Conservation (phyloP, 2,888 invertebrate species). For the Ferrisia virgata region DNA sequence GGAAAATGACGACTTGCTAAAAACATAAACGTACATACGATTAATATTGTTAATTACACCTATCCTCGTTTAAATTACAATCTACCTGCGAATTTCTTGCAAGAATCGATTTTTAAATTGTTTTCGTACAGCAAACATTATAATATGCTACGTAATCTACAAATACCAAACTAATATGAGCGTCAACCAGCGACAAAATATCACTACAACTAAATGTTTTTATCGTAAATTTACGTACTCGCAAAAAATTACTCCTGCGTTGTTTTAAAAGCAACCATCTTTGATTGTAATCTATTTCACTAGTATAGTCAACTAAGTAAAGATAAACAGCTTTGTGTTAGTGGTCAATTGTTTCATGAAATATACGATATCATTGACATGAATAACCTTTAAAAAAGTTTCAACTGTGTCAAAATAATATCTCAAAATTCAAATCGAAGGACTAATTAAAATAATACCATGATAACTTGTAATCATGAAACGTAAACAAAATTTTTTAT, state of each 20-base stretch:
- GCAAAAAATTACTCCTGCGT: constrained; percentile 1
- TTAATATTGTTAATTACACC: neutral
- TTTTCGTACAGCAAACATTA: neutral
- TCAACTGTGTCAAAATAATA: neutral
- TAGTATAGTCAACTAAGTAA: neutral
- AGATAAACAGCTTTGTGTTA: neutral
- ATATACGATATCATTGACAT: neutral
- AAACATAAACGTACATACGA: neutral
- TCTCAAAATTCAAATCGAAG: neutral
- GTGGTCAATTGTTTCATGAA: neutral
- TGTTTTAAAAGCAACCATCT: neutral
- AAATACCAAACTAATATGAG: neutral
- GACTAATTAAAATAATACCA: neutral
- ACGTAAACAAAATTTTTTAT: neutral
- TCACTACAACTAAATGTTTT: neutral
- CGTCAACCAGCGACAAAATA: neutral
- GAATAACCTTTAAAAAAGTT: neutral
- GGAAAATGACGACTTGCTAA: neutral
- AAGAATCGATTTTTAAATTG: neutral
- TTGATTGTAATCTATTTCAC: neutral
- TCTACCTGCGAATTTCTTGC: neutral
- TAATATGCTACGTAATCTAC: neutral
- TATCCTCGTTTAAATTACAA: neutral
- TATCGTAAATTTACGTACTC: neutral
- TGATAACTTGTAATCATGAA: neutral